These are phyloP conservation scores for Drosophila subpulchrella DNA, from an alignment of 1,140 invertebrate species.

Conservation along the genomic window DNA sequence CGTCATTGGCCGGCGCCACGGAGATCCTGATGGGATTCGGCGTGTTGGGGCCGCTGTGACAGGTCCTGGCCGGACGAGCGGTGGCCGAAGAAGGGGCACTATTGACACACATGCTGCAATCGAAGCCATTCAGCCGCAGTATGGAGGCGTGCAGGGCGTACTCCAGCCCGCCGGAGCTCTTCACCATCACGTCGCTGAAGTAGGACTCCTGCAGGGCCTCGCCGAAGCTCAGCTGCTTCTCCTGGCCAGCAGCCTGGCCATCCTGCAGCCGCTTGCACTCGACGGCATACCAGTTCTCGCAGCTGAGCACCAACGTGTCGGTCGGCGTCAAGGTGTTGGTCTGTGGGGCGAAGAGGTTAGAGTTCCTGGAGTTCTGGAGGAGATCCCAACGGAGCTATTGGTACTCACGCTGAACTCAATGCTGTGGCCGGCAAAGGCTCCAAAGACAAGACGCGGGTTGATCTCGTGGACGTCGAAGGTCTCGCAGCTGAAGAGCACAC, in stretches of 20 bases:
- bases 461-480: slow-evolving; percentile 87
- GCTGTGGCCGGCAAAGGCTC: slow-evolving; percentile 88
- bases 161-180: slow-evolving; percentile 70
- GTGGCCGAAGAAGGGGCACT: slow-evolving; percentile 13
- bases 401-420: slow-evolving; percentile 88
- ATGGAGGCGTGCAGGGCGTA: slow-evolving; percentile 88
- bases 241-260: slow-evolving; percentile 81
- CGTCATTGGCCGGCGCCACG: slow-evolving; percentile 29
- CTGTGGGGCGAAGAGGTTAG: slow-evolving; percentile 38
- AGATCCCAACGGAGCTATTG: neutral
- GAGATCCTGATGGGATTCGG: slow-evolving; percentile 66
- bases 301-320: slow-evolving; percentile 86
- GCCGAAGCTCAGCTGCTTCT: slow-evolving; percentile 86
- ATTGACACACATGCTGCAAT: slow-evolving; percentile 84
- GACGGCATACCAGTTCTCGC: slow-evolving; percentile 88
- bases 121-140: slow-evolving; percentile 86
- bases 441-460: slow-evolving; percentile 86
- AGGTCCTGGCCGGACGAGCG: slow-evolving; percentile 3
- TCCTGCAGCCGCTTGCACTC: slow-evolving; percentile 87
- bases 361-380: neutral
- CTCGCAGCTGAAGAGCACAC: slow-evolving; percentile 88
- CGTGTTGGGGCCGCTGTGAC: slow-evolving; percentile 29
- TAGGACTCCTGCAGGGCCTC: slow-evolving; percentile 88
- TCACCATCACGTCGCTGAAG: slow-evolving; percentile 87
- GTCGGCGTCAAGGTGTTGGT: slow-evolving; percentile 85